Evolutionary conservation across 2,888 invertebrate species (phyloP).

Genomic region (Drosophila colorata): DNA sequence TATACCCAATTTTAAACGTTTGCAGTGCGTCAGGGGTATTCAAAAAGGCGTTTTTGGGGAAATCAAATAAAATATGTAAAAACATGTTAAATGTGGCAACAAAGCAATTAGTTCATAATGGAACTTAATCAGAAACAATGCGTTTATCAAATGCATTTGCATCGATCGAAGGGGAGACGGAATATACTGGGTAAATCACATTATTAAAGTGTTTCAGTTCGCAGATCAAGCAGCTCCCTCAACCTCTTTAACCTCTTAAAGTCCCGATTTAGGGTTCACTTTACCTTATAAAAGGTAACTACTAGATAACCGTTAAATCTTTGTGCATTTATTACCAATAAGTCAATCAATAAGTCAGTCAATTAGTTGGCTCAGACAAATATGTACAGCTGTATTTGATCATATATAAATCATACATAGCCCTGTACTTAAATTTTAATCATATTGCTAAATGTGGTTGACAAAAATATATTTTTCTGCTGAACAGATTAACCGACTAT

Average conservation of each 20-base stretch:
- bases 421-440: no score
- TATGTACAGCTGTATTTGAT: no score
- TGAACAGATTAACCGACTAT: not conserved
- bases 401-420: no score
- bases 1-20: not conserved
- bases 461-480: no score
- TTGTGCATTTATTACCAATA: no score
- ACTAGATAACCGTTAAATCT: no score
- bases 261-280: no score
- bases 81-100: conserved; percentile 10
- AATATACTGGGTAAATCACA: not conserved
- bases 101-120: conserved; percentile 15
- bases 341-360: no score
- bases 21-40: not conserved
- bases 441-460: no score
- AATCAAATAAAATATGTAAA: conserved; percentile 25
- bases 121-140: conserved; percentile 35
- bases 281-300: not conserved
- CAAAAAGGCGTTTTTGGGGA: not conserved
- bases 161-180: not conserved
- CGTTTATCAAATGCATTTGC: conserved; percentile 30
- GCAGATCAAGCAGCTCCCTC: no score
- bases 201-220: not conserved
- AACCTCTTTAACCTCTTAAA: no score
- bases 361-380: no score